Evolutionary conservation across 2,113 vertebrate species (phyloP), one percentile per base, ranked within the genome.

Genomic region (Gymnogyps californianus): DNA sequence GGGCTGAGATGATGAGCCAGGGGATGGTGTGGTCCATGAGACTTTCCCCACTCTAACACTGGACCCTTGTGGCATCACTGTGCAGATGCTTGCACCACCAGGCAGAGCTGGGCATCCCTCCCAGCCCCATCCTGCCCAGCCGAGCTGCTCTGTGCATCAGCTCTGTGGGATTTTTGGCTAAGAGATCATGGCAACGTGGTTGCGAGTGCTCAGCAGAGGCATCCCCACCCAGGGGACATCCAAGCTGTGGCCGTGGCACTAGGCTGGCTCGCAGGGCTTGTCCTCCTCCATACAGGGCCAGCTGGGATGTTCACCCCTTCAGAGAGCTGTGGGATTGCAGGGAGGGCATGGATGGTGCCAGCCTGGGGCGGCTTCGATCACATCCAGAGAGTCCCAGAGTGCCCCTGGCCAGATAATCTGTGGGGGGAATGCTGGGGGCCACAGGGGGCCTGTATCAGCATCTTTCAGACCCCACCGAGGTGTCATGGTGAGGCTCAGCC

Each of bases 401-500:
- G 9, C 9, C 8, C 12, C 14, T 2, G 6, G 24, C 22, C 57
- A 83, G 59, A 29, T 19, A 3, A 1, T n/a, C 20, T n/a, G n/a
- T 47, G 12, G 9, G 15, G n/a, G 11, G 18, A 19, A 3, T 49
- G 16, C 29, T 36, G 32, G 12, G 13, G 13, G 12, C 7, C 36
- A 44, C 8, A 57, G 19, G 1, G 11, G 8, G 2, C 55, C 44
- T 62, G 46, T 49, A 38, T 62, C 2, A 3, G 7, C 4, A 1
- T 10, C 42, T n/a, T 66, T 85, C 65, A 58, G 34, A 57, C 16
- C 14, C 19, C 36, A n/a, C 0, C 5, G 22, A 70, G 11, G 36
- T 1, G 0, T 36, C 34, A 47, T 0, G 1, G 46, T 0, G 14
- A 55, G 54, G 40, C 55, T 84, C 32, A 81, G 44, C 1, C 1